Evolutionary conservation across 2,888 invertebrate species (phyloP).

Genomic region (Caenorhabditis zanzibari): DNA sequence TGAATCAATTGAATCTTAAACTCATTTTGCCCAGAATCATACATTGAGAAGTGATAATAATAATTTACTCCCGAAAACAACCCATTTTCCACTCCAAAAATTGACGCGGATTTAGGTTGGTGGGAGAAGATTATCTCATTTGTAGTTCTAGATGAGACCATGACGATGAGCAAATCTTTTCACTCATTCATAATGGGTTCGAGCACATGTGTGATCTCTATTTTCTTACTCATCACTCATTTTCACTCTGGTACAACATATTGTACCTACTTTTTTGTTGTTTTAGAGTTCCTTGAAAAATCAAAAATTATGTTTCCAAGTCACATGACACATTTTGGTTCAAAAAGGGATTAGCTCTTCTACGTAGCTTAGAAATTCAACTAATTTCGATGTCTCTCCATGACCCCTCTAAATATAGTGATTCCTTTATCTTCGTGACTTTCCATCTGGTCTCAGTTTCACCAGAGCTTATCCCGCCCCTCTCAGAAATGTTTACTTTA

Average conservation of each 20-base stretch:
- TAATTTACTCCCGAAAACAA: too few relatives aligned
- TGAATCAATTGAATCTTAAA: too few relatives aligned
- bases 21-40: too few relatives aligned
- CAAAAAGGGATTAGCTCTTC: neutral
- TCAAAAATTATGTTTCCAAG: neutral
- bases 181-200: neutral
- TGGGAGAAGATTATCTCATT: constrained; percentile 1
- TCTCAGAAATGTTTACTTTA: constrained; percentile 62
- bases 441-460: constrained; percentile 43
- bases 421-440: constrained; percentile 6
- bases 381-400: neutral
- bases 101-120: neutral
- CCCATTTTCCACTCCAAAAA: too few relatives aligned
- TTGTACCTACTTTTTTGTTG: constrained; percentile 19
- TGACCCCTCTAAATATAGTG: neutral
- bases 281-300: neutral
- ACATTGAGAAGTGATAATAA: too few relatives aligned
- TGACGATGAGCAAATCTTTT: neutral
- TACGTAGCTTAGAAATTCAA: neutral
- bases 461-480: constrained; percentile 55
- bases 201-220: neutral
- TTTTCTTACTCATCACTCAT: constrained; percentile 7
- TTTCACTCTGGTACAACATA: neutral
- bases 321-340: neutral
- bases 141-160: constrained; percentile 21